A percentile compares a stretch with the other conserved stretches of the same genome.
These are phyloP conservation scores for Bibio marci DNA, from an alignment of 2,888 invertebrate genomes.

Conservation along the genomic window DNA sequence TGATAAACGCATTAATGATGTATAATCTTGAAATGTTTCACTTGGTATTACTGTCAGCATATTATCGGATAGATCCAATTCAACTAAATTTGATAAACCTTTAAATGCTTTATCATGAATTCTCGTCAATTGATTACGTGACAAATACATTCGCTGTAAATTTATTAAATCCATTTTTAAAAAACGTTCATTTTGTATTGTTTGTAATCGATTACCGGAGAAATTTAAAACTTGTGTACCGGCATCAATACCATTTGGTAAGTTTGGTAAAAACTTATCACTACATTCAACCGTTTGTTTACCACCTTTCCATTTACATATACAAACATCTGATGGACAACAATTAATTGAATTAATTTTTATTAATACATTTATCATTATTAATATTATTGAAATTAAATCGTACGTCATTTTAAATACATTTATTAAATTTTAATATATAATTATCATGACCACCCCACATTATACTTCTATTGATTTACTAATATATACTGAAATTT, in stretches of 20 bases:
- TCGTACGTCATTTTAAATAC: too few relatives aligned
- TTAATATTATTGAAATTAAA: too few relatives aligned
- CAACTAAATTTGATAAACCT: constrained; percentile 72
- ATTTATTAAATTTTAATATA: too few relatives aligned
- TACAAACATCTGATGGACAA: constrained; percentile 57
- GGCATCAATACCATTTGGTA: constrained; percentile 64
- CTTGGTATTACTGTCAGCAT: constrained; percentile 60
- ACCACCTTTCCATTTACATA: constrained; percentile 86
- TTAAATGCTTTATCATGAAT: constrained; percentile 68
- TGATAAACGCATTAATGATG: constrained; percentile 65
- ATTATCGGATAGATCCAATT: constrained; percentile 73
- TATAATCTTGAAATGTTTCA: constrained; percentile 58
- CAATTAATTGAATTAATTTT: constrained; percentile 18
- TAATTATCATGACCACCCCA: too few relatives aligned
- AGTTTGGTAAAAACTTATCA: constrained; percentile 52
- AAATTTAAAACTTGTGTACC: constrained; percentile 80
- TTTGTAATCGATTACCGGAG: constrained; percentile 64
- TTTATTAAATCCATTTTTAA: constrained; percentile 62
- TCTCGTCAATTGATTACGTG: constrained; percentile 57
- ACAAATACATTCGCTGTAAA: constrained; percentile 70
- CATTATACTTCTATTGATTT: too few relatives aligned
- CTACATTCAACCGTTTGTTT: constrained; percentile 82
- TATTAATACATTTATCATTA: too few relatives aligned
- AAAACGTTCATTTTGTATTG: constrained; percentile 62
- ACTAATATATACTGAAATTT: too few relatives aligned